Evolutionary conservation across 2,113 vertebrate species (phyloP).

Genomic region (Indri indri): DNA sequence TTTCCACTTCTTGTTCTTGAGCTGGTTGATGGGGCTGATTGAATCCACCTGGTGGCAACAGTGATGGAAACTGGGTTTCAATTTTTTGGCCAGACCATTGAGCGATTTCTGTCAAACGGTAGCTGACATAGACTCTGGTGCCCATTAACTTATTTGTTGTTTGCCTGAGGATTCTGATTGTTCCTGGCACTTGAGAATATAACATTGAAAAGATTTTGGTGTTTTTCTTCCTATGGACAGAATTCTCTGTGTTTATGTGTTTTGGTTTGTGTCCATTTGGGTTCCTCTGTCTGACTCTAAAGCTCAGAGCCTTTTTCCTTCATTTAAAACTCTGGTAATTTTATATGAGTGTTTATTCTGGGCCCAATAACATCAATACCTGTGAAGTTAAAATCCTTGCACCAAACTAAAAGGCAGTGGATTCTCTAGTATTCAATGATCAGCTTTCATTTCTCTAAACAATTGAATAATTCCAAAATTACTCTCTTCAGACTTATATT

Average conservation of each 20-base stretch:
- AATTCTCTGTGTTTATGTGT: not conserved
- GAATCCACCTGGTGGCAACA: not conserved
- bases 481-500: not conserved
- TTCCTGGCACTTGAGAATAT: not conserved
- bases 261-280: not conserved
- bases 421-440: not conserved
- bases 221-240: not conserved
- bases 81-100: not conserved
- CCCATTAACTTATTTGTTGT: not conserved
- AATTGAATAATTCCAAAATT: constrained; percentile 3
- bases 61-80: not conserved
- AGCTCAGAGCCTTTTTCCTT: not conserved
- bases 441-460: not conserved
- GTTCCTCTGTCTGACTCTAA: not conserved
- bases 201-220: not conserved
- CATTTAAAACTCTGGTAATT: not conserved
- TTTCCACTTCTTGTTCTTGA: not conserved
- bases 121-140: not conserved
- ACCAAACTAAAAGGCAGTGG: not conserved
- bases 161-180: not conserved
- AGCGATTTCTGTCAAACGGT: not conserved
- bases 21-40: not conserved
- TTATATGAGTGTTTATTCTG: not conserved
- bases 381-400: not conserved
- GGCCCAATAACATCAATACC: not conserved